These are phyloP conservation scores for Picathartes gymnocephalus DNA, from an alignment of 2,113 vertebrate species.

Conservation along the genomic window DNA sequence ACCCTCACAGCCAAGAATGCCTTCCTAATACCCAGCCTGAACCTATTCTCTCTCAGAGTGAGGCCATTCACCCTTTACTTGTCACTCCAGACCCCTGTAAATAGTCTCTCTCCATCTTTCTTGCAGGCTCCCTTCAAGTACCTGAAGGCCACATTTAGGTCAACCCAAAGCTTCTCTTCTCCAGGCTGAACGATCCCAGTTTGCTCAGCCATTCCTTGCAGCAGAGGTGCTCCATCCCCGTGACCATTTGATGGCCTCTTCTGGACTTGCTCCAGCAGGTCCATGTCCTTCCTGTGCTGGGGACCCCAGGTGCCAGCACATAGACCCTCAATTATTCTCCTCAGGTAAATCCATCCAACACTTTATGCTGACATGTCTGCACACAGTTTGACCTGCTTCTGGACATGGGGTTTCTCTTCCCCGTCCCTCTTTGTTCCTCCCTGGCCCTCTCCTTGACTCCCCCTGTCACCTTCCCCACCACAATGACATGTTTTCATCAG, in stretches of 20 bases:
- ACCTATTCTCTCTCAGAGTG: not conserved
- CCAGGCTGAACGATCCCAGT: not conserved
- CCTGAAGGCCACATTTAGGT: too few species aligned
- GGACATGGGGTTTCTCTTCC: accelerated
- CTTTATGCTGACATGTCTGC: not conserved
- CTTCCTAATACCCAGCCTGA: not conserved
- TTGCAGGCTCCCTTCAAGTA: not conserved
- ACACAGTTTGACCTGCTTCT: not conserved
- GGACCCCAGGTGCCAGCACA: not conserved
- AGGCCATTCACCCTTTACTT: not conserved
- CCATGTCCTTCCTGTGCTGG: not conserved
- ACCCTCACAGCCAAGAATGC: not conserved
- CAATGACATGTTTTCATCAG: not conserved
- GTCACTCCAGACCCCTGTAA: not conserved
- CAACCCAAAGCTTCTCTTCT: not conserved
- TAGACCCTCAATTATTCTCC: not conserved
- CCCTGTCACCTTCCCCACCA: accelerated
- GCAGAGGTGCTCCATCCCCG: too few species aligned
- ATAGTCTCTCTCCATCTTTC: not conserved
- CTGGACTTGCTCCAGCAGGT: not conserved
- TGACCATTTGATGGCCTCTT: not conserved
- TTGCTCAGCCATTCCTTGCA: not conserved
- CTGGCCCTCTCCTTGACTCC: not conserved
- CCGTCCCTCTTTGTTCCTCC: not conserved
- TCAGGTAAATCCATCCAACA: not conserved